Evolutionary conservation across 2,888 invertebrate genomes (phyloP).

Genomic region (Melanchra persicariae): DNA sequence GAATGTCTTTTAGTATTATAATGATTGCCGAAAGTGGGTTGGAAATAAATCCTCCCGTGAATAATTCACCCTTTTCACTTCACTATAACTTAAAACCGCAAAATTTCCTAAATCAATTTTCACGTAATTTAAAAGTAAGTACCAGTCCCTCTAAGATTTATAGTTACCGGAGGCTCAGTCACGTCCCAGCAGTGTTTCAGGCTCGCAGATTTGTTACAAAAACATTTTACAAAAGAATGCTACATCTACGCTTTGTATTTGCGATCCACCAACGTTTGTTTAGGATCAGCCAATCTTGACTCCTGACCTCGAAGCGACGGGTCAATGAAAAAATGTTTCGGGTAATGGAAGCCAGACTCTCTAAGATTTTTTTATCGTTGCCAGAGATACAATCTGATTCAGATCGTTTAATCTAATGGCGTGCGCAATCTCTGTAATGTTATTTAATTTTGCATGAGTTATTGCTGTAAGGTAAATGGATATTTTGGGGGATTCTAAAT

Average conservation of each 20-base stretch:
- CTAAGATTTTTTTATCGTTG: slow-evolving; percentile 55
- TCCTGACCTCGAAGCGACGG: slow-evolving; percentile 60
- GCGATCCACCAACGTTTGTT: slow-evolving; percentile 68
- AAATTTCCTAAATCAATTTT: slow-evolving; percentile 19
- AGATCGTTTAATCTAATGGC: slow-evolving; percentile 30
- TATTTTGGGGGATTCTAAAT: neutral
- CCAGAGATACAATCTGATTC: slow-evolving; percentile 34
- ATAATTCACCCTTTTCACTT: neutral
- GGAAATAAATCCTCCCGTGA: too few species aligned
- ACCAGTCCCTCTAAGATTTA: slow-evolving; percentile 43
- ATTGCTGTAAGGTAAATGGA: neutral
- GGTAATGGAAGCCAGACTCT: slow-evolving; percentile 58
- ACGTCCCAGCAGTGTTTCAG: slow-evolving; percentile 53
- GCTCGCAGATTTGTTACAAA: slow-evolving; percentile 56
- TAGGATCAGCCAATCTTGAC: slow-evolving; percentile 69
- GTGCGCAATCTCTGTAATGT: slow-evolving; percentile 31
- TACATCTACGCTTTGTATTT: slow-evolving; percentile 62
- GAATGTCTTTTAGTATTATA: too few species aligned
- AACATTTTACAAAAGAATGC: slow-evolving; percentile 67
- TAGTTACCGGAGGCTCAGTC: slow-evolving; percentile 46
- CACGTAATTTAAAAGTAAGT: slow-evolving; percentile 48
- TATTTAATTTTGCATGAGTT: slow-evolving; percentile 30
- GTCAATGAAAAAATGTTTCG: slow-evolving; percentile 66
- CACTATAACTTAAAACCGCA: neutral
- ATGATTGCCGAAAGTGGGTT: neutral